A percentile compares a stretch with the other conserved stretches of the same genome.
phyloP scores from a whole-genome alignment of 2,797 vertebrate genomes.

The Potorous gilbertii region DNA sequence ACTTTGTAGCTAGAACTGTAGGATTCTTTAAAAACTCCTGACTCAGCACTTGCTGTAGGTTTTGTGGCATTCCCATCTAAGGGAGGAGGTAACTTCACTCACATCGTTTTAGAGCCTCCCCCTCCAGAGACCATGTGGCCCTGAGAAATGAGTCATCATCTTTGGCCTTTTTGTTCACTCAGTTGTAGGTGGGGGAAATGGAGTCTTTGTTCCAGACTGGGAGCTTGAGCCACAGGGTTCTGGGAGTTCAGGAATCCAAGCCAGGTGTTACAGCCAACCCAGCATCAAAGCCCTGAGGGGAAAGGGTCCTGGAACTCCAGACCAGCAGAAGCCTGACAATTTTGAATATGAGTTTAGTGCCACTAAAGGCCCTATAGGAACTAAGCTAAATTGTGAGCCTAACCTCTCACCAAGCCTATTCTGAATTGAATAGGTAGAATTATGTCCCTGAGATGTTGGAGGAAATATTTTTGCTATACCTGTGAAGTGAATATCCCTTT shows the following conservation, averaged over 20 bases:
- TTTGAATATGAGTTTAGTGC: not conserved
- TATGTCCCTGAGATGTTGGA: not conserved
- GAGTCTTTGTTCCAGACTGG: not conserved
- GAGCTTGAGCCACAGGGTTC: not conserved
- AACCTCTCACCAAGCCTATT: not conserved
- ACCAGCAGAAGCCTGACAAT: not conserved
- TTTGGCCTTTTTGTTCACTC: not conserved
- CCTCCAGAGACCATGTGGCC: not conserved
- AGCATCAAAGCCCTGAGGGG: not conserved
- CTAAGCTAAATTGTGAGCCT: not conserved
- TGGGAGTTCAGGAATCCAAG: not conserved
- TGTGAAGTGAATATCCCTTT: not conserved
- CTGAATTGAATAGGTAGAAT: not conserved
- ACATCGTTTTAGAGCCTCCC: not conserved
- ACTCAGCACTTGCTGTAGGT: not conserved
- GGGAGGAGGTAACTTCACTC: not conserved
- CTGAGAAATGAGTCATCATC: not conserved
- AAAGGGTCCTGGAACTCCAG: not conserved
- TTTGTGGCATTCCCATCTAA: not conserved
- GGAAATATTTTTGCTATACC: not conserved
- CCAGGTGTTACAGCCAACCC: not conserved
- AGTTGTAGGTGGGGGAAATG: not conserved
- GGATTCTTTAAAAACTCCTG: not conserved
- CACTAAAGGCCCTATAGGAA: not conserved
- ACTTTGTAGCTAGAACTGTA: not conserved